phyloP scores from a whole-genome alignment of 2,113 vertebrate species.

The Mus musculus region GRCm39 chr16:25344501-25345000 shows the following conservation, averaged over 20 bases:
- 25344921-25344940: not conserved
- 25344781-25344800: not conserved
- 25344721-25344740: slow-evolving; percentile 16
- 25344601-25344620: not conserved
- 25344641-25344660: slow-evolving; percentile 27
- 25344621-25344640: not conserved
- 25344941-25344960: not conserved
- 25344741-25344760: slow-evolving; percentile 34
- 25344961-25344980: not conserved
- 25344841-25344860: slow-evolving; percentile 16
- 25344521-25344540: not conserved
- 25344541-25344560: not conserved
- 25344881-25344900: slow-evolving; percentile 40
- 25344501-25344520: not conserved
- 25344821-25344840: slow-evolving; percentile 40
- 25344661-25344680: slow-evolving; percentile 19
- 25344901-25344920: not conserved
- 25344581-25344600: not conserved
- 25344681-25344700: slow-evolving; percentile 39
- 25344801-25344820: not conserved
- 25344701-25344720: not conserved
- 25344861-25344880: slow-evolving; percentile 30
- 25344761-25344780: slow-evolving; percentile 28
- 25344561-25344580: not conserved
- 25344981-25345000: not conserved